These are phyloP conservation scores for Grantiella picta DNA, from an alignment of 2,113 vertebrate species.

Conservation along the genomic window DNA sequence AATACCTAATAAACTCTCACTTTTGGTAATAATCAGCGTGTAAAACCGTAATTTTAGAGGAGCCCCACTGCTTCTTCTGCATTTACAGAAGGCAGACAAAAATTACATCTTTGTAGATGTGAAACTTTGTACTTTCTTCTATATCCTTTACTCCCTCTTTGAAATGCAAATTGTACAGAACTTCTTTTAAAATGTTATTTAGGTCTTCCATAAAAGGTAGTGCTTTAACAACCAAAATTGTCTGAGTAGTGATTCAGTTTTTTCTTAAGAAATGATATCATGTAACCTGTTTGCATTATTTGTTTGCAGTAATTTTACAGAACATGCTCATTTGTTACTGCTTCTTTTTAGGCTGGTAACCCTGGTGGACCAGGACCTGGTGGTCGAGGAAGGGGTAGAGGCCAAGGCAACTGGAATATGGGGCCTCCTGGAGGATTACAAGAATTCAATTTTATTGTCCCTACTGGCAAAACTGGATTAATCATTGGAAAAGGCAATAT, in stretches of 20 bases:
- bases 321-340: not conserved
- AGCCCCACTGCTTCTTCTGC: not conserved
- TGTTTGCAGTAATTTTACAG: not conserved
- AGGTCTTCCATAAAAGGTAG: not conserved
- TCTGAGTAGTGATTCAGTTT: not conserved
- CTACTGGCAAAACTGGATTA: conserved; percentile 95
- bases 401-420: conserved; percentile 99
- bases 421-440: conserved; percentile 96
- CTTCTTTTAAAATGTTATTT: not conserved
- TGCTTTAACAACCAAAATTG: not conserved
- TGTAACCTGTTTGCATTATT: not conserved
- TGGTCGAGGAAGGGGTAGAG: conserved; percentile 91
- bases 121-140: not conserved
- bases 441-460: conserved; percentile 97
- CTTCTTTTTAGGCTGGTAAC: conserved; percentile 81
- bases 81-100: not conserved
- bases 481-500: conserved; percentile 95
- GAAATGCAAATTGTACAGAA: not conserved
- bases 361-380: conserved; percentile 90
- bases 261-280: not conserved
- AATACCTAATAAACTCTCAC: not conserved
- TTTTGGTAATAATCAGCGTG: not conserved
- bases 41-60: not conserved
- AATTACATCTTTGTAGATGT: fast-evolving
- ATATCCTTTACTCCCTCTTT: not conserved